Base-by-base conservation (phyloP, 2,888 invertebrate genomes). In the Eustalomyia histrio region DNA sequence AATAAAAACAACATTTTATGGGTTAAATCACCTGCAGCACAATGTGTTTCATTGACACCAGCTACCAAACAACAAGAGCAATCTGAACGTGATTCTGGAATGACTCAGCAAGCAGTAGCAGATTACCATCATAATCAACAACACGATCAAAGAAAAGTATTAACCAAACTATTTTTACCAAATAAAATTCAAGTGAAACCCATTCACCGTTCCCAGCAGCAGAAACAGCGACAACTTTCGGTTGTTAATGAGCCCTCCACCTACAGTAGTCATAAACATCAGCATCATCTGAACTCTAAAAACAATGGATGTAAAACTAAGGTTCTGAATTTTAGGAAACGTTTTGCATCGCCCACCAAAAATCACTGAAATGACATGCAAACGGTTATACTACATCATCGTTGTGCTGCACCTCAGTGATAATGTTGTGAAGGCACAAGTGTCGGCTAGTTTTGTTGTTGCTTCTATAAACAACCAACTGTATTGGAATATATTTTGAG, bases 131-230 rank as follows among this genome's bases (percentile, higher is more conserved):
- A 78, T 47, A 18, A 72, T 17, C 76, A 71, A 39, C 65, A 72
- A 58, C 71, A 72, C 10, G 78, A 78, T 67, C 72, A 72, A 39
- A 52, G 78, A 61, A 78, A 78, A 18, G 78, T 67, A 2, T 55
- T 78, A 35, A 72, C 72, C 16, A 78, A 78, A 72, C 35, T 78
- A 6, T 78, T 72, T 67, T 43, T 78, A 24, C 61, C 72, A 3
- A 78, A 78, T 29, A 78, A 78, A 55, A 78, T 78, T 0, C 60
- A 78, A 14, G 47, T 72, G 2, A 67, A 78, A n/a, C 35, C 78
- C 14, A 72, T 29, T n/a, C 72, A 60, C 55, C 29, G 39, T 3
- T 6, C 29, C 3, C 65, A 65, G 35, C 71, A 78, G 43, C 72
- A 72, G 53, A 47, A 58, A 17, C 71, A 71, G n/a, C 17, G 5